Evolutionary conservation across 1,140 invertebrate species (phyloP), one percentile per base, ranked within the genome.

Genomic region (Drosophila repleta): DNA sequence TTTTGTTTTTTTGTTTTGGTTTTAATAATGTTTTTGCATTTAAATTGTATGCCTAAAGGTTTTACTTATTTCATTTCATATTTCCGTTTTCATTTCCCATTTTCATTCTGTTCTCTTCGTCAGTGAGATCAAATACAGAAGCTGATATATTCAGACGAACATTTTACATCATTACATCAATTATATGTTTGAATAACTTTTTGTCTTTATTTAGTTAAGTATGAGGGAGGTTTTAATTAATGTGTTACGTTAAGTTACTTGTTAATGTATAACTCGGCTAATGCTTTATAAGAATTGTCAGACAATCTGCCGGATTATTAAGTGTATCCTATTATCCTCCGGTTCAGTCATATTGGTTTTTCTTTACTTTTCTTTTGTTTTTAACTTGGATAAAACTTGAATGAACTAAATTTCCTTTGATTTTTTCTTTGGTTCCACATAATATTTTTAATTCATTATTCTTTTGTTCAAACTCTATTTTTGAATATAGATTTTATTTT

Each of bases 41-140:
- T 70, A 24, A 35, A 35, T 37, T 74, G 65, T 70, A 74, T 64
- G 29, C 63, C 67, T 74, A 51, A 62, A 70, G 48, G 17, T 11
- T 41, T 69, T 62, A 62, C 48, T 69, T 61, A 53, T 60, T 39
- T 67, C 41, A 67, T 66, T 66, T 66, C 39, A 37, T 57, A 46
- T 48, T 57, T 71, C 57, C 43, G 18, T 49, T 15, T 7, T 57
- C 51, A 51, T 65, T 52, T n/a, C n/a, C n/a, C 43, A 21, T 49
- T 15, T 7, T 57, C 51, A 51, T 65, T 52, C 29, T 45, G 52
- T 21, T 62, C 58, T 87, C 62, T 53, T 70, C 64, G 61, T 64
- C 57, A 37, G 69, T 87, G 78, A 88, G 83, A 87, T 87, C 78
- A 78, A 75, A 87, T 81, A 65, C 62, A 79, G 71, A 87, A 88